Evolutionary conservation across 92 coral and sea anemone species (phyloP).

Genomic region (Epizoanthus scotinus): DNA sequence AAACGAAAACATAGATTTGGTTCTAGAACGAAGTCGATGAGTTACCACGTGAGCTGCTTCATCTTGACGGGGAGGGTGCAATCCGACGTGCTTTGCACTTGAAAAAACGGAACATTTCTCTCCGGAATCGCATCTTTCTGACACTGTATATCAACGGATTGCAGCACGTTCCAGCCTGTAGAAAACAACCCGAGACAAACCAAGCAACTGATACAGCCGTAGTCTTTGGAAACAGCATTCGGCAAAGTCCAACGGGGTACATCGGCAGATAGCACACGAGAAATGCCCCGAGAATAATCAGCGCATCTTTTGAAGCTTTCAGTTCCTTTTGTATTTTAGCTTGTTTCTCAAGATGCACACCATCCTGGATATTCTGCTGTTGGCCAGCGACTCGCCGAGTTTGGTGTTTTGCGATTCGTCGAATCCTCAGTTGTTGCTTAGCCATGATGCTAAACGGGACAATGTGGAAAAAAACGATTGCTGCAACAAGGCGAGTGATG

Average conservation of each 20-base stretch:
- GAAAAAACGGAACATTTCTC: conserved; percentile 8
- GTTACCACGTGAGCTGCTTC: too few species aligned
- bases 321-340: neutral
- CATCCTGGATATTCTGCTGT: neutral
- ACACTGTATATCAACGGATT: conserved; percentile 13
- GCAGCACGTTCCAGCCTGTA: conserved; percentile 1
- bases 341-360: neutral
- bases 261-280: neutral
- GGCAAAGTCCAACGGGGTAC: conserved; percentile 3
- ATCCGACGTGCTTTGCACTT: neutral
- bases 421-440: neutral
- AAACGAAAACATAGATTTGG: too few species aligned
- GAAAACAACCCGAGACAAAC: neutral
- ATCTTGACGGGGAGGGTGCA: too few species aligned
- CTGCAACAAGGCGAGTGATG: neutral
- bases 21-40: too few species aligned
- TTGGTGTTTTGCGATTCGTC: conserved; percentile 6
- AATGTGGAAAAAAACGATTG: conserved; percentile 1
- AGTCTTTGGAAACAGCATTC: neutral
- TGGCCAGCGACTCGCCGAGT: neutral
- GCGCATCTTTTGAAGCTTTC: conserved; percentile 9
- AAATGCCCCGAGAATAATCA: neutral
- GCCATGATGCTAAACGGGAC: conserved; percentile 4
- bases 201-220: neutral
- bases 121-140: neutral